Percentiles rank a stretch among this genome's conserved stretches.
These are phyloP conservation scores for Rhopalosiphum padi DNA, from an alignment of 1,140 invertebrate genomes.

Conservation along the genomic window DNA sequence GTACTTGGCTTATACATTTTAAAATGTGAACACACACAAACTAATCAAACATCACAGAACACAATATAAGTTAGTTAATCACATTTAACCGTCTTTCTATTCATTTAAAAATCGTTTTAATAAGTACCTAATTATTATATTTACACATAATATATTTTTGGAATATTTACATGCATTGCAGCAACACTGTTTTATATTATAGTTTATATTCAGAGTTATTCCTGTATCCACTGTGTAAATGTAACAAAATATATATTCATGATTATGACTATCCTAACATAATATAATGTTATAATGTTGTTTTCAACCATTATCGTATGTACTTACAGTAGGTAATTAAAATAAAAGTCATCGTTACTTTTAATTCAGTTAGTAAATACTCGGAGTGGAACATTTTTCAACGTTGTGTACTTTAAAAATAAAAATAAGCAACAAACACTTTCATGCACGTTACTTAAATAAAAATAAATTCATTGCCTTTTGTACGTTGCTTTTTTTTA, in stretches of 20 bases:
- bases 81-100: not conserved
- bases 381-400: not conserved
- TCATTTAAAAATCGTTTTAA: not conserved
- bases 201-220: not conserved
- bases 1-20: not conserved
- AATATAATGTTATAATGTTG: not conserved
- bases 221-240: not conserved
- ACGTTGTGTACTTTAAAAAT: not conserved
- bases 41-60: not conserved
- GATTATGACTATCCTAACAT: not conserved
- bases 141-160: not conserved
- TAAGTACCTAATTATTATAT: not conserved
- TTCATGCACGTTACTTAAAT: not conserved
- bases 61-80: not conserved
- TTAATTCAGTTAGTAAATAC: not conserved
- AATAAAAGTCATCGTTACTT: constrained; percentile 10
- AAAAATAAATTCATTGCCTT: not conserved
- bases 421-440: not conserved
- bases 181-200: not conserved
- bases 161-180: not conserved
- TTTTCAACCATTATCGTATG: not conserved
- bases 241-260: not conserved
- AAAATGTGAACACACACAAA: not conserved
- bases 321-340: not conserved
- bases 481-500: not conserved